These are phyloP conservation scores for Drosophila subsilvestris DNA, from an alignment of 2,888 invertebrate species.

Conservation along the genomic window DNA sequence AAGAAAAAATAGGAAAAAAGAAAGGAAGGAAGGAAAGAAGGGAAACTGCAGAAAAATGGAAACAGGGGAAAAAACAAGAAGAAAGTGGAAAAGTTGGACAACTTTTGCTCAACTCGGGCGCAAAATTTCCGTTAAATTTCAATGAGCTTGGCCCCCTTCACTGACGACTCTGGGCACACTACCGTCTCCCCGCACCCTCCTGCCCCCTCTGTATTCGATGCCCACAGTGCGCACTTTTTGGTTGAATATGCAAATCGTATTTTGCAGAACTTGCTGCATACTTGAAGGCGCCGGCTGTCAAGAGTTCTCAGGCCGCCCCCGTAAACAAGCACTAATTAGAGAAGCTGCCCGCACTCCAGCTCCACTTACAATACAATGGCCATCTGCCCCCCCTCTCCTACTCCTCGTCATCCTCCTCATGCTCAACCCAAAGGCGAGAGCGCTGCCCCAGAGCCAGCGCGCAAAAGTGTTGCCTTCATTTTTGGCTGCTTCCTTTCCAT, in stretches of 20 bases:
- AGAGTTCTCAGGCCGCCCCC: constrained; percentile 30
- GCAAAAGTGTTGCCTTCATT: constrained; percentile 39
- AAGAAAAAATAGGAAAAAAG: constrained; percentile 18
- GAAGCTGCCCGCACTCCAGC: constrained; percentile 17
- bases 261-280: constrained; percentile 56
- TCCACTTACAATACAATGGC: not conserved
- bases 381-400: too few species aligned
- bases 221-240: not conserved
- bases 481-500: not conserved
- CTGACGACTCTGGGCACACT: not conserved
- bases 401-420: too few species aligned
- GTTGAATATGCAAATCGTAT: constrained; percentile 48
- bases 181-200: not conserved
- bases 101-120: constrained; percentile 43
- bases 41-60: not conserved
- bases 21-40: constrained; percentile 2
- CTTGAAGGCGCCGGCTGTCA: constrained; percentile 53
- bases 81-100: constrained; percentile 27
- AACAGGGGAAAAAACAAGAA: constrained; percentile 8
- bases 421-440: too few species aligned
- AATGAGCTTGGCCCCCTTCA: constrained; percentile 24
- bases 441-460: not conserved
- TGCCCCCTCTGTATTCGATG: too few species aligned
- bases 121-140: constrained; percentile 47
- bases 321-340: constrained; percentile 47